phyloP scores from a whole-genome alignment of 1,140 invertebrate species.

The Tyrophagus putrescentiae region DNA sequence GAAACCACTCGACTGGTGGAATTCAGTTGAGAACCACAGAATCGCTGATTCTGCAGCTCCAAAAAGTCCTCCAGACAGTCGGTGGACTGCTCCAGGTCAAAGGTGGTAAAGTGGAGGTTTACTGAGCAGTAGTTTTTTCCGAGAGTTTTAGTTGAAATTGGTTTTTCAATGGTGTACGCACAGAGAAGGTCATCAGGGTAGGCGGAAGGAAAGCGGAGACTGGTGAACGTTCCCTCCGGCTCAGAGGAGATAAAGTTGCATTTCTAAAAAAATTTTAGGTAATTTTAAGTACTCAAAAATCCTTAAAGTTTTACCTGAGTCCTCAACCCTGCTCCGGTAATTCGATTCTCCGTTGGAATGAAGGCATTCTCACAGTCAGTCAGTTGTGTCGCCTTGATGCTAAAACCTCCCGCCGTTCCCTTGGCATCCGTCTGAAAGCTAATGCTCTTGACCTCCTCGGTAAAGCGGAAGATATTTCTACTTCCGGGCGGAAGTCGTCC shows the following conservation, averaged over 20 bases:
- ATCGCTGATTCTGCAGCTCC: constrained; percentile 22
- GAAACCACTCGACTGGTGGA: neutral
- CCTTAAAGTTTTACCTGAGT: neutral
- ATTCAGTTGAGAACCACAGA: constrained; percentile 24
- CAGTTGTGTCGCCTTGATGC: constrained; percentile 26
- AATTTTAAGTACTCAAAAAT: too few species aligned
- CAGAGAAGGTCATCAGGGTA: constrained; percentile 24
- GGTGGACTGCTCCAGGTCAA: constrained; percentile 25
- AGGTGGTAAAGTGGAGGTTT: constrained; percentile 27
- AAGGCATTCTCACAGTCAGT: constrained; percentile 24
- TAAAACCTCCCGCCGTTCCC: constrained; percentile 25
- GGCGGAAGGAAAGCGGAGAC: constrained; percentile 19
- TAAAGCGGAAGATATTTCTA: constrained; percentile 22
- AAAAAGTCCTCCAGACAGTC: constrained; percentile 28
- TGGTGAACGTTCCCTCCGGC: constrained; percentile 13
- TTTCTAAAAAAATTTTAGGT: too few species aligned
- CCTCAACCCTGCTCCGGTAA: neutral
- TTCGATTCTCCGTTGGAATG: neutral
- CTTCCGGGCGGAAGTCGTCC: constrained; percentile 25
- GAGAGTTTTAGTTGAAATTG: neutral
- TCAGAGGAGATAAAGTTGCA: constrained; percentile 14
- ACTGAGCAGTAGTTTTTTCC: constrained; percentile 24
- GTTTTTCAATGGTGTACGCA: constrained; percentile 21
- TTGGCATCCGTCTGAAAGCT: constrained; percentile 27
- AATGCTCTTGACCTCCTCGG: constrained; percentile 24